Percentiles rank a stretch among this genome's conserved stretches.
phyloP scores from a whole-genome alignment of 2,888 invertebrate genomes.

The Drosophila paranaensis region DNA sequence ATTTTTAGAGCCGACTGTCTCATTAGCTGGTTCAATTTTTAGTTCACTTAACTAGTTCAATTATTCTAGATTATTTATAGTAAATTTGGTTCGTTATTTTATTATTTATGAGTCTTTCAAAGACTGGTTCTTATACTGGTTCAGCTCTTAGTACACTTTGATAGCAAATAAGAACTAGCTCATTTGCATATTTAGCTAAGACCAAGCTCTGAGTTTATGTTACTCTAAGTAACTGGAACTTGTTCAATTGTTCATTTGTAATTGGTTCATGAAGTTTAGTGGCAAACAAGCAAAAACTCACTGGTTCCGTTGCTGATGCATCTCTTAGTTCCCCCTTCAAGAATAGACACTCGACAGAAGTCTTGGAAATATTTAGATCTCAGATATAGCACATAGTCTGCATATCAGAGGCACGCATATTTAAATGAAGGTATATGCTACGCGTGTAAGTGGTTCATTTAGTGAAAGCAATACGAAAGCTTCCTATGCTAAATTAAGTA shows the following conservation, averaged over 20 bases:
- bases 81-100: too few species aligned
- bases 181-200: not conserved
- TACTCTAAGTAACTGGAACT: not conserved
- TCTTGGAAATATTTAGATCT: not conserved
- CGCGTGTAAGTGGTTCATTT: constrained; percentile 14
- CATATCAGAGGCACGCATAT: not conserved
- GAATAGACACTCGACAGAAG: not conserved
- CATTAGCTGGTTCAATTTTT: not conserved
- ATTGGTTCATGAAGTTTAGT: not conserved
- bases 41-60: not conserved
- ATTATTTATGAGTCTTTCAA: too few species aligned
- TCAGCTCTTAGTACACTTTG: not conserved
- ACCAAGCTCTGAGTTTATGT: too few species aligned
- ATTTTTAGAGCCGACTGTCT: too few species aligned
- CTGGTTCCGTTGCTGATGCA: not conserved
- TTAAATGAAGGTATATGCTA: not conserved
- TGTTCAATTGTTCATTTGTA: not conserved
- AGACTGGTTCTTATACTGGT: too few species aligned
- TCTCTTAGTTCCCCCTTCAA: not conserved
- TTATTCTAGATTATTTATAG: too few species aligned
- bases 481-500: constrained; percentile 22
- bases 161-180: not conserved
- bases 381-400: not conserved
- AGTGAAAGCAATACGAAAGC: constrained; percentile 9
- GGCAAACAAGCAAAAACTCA: not conserved